phyloP scores from a whole-genome alignment of 2,113 vertebrate species.

The Craseonycteris thonglongyai region DNA sequence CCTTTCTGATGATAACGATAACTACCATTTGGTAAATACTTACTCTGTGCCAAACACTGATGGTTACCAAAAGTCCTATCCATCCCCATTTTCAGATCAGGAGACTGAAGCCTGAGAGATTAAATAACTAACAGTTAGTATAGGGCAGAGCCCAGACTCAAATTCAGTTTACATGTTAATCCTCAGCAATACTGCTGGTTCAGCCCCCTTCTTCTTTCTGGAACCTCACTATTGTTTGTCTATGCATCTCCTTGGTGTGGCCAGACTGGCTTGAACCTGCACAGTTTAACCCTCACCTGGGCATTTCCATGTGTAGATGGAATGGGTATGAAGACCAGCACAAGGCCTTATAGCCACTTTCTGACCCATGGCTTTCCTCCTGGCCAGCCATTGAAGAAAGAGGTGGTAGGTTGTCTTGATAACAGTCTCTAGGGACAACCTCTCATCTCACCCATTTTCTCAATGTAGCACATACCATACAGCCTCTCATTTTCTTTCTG shows the following conservation, averaged over 20 bases:
- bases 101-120: background rate
- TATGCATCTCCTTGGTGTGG: background rate
- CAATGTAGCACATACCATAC: background rate
- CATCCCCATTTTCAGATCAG: background rate
- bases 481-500: background rate
- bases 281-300: too few relatives aligned
- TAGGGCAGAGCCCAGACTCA: background rate
- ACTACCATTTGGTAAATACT: background rate
- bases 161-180: accelerated
- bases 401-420: background rate
- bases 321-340: background rate
- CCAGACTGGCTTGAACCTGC: background rate
- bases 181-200: too few relatives aligned
- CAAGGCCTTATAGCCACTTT: background rate
- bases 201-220: background rate
- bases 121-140: background rate
- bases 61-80: background rate
- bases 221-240: background rate
- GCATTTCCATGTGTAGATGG: background rate
- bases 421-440: background rate
- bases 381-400: background rate
- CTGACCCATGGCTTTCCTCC: background rate
- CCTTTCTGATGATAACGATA: background rate
- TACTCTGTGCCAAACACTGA: background rate
- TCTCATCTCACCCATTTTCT: background rate